Conservation (phyloP, 2,888 invertebrate species). For the Allygus modestus region DNA sequence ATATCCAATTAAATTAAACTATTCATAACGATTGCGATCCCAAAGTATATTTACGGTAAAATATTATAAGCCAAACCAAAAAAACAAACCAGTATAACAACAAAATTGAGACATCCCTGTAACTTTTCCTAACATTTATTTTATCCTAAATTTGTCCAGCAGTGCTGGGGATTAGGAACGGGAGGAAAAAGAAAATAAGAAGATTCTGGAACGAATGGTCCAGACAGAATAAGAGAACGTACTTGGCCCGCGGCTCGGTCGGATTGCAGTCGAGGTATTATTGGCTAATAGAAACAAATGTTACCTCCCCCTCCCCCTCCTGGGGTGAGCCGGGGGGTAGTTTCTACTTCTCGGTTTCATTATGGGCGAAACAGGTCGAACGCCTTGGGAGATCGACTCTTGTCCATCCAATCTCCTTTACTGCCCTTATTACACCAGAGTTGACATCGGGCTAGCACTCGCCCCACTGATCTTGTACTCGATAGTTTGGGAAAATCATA, state of each 20-base stretch:
- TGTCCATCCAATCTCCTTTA: not conserved
- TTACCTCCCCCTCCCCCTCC: constrained; percentile 20
- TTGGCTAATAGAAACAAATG: constrained; percentile 59
- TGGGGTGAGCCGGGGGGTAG: not conserved
- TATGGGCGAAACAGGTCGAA: not conserved
- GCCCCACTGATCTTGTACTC: too few relatives aligned
- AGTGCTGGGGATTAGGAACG: too few relatives aligned
- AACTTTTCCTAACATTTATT: too few relatives aligned
- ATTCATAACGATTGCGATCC: too few relatives aligned
- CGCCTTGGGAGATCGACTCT: not conserved
- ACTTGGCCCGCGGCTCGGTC: constrained; percentile 1
- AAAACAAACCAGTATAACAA: too few relatives aligned
- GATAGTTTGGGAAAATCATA: too few relatives aligned
- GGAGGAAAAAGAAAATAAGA: not conserved
- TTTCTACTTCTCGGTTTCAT: constrained; percentile 20
- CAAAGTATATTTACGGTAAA: too few relatives aligned
- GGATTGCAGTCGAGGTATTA: constrained; percentile 35
- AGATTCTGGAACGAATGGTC: not conserved
- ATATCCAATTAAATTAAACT: too few relatives aligned
- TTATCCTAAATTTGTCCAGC: too few relatives aligned
- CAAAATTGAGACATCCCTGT: too few relatives aligned
- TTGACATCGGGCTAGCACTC: not conserved
- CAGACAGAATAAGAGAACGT: constrained; percentile 2
- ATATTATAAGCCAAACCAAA: too few relatives aligned
- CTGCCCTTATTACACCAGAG: too few relatives aligned